Evolutionary conservation across 2,888 invertebrate genomes (phyloP), one percentile per base, ranked within the genome.

Genomic region (Alloscopus bannaensis): DNA sequence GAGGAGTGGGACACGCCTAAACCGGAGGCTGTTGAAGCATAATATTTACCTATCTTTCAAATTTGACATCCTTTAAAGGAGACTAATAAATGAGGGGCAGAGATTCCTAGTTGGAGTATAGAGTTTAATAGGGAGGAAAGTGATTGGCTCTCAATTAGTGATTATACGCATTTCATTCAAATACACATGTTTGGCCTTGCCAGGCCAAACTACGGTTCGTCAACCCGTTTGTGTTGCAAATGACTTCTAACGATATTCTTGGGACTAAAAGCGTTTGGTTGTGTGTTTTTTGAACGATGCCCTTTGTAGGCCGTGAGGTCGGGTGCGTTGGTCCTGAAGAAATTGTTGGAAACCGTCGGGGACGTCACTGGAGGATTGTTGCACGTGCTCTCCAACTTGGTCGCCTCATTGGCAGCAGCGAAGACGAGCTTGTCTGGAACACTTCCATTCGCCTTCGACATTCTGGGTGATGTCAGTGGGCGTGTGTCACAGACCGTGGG

Each of bases 391-490:
- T 86, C 86, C 55, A 86, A 86, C 80, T 78, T 86, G 76, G 85
- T 86, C 40, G 86, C 85, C 24, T 85, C 84, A 1, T 59, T 86
- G 66, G 86, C 86, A 20, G 86, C 86, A 36, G 85, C 86, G 40
- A 86, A 86, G 76, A 86, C 86, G 22, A 86, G 86, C 79, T 83
- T 86, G 79, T 85, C 85, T 3, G 86, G 86, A 77, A 86, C 86
- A 47, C 77, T 86, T 40, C 86, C 86, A 59, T 85, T 86, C 50
- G 86, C 86, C 47, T 86, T 86, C 57, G 86, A 86, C 64, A 85
- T 86, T 79, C 60, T 86, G 69, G 86, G 86, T 20, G 86, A 86
- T 80, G 84, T 86, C 40, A 85, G 84, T 55, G 86, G 86, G 4
- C 81, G 86, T 72, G 83, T 85, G 28, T 85, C 86, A 3, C 84